A percentile compares a stretch with the other conserved stretches of the same genome.
These are phyloP conservation scores for Theonella swinhoei DNA, from an alignment of 37 sponge, comb jelly and placozoan genomes.

Conservation along the genomic window DNA sequence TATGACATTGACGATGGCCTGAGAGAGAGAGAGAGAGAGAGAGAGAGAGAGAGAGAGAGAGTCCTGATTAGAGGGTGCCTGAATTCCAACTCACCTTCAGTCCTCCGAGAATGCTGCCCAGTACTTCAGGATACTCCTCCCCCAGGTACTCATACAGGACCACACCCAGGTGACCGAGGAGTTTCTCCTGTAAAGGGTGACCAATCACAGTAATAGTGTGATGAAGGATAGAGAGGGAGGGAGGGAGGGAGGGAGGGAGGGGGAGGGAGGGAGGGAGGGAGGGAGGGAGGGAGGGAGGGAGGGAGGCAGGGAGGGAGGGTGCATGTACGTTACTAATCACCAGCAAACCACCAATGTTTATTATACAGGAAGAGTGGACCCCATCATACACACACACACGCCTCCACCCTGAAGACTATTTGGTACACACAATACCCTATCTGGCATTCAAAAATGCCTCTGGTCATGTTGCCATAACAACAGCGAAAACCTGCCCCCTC, in stretches of 20 bases:
- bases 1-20: conserved; percentile 98
- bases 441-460: too few relatives aligned
- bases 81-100: conserved; percentile 79
- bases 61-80: too few relatives aligned
- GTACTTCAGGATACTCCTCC: conserved; percentile 98
- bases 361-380: neutral
- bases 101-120: conserved; percentile 96
- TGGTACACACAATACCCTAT: neutral
- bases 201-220: neutral
- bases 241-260: conserved; percentile 3
- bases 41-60: too few relatives aligned
- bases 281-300: conserved; percentile 26
- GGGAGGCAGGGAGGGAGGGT: conserved; percentile 17
- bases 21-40: neutral
- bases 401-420: neutral
- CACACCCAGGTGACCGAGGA: conserved; percentile 95
- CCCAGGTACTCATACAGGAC: conserved; percentile 98
- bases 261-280: conserved; percentile 9
- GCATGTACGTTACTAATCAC: neutral
- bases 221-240: neutral
- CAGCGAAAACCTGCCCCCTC: too few relatives aligned
- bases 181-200: conserved; percentile 78
- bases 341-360: neutral
- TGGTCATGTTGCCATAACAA: too few relatives aligned
- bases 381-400: neutral